A percentile compares a stretch with the other conserved stretches of the same genome.
phyloP scores from a whole-genome alignment of 2,888 invertebrate species.

The Ectemnius cavifrons region DNA sequence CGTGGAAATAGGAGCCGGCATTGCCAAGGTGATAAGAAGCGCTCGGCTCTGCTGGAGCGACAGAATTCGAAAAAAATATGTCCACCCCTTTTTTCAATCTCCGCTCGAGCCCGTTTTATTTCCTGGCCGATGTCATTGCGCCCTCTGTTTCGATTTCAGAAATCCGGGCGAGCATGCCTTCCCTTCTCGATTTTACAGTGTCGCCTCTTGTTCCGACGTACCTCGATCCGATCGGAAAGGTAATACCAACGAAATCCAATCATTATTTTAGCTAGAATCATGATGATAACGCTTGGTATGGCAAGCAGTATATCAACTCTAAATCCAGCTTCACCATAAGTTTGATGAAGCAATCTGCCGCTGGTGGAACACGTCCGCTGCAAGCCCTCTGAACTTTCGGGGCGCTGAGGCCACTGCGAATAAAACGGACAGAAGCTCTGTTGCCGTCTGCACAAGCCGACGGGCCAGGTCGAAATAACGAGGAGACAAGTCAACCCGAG shows the following conservation, averaged over 20 bases:
- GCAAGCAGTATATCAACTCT: neutral
- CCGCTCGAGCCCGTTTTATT: constrained; percentile 36
- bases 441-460: constrained; percentile 13
- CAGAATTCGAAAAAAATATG: constrained; percentile 9
- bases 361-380: neutral
- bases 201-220: neutral
- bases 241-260: neutral
- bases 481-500: constrained; percentile 15
- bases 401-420: neutral
- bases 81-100: constrained; percentile 45
- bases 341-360: no score
- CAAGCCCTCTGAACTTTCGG: neutral
- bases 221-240: neutral
- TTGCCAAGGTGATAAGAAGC: constrained; percentile 27
- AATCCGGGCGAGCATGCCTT: constrained; percentile 5
- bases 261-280: neutral
- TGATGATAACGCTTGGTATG: neutral
- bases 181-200: neutral
- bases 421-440: neutral
- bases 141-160: constrained; percentile 19
- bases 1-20: constrained; percentile 15
- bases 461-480: neutral
- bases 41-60: neutral
- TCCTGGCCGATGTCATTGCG: constrained; percentile 28
- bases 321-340: no score